These are phyloP conservation scores for Nephila pilipes DNA, from an alignment of 1,140 invertebrate species.

Conservation along the genomic window DNA sequence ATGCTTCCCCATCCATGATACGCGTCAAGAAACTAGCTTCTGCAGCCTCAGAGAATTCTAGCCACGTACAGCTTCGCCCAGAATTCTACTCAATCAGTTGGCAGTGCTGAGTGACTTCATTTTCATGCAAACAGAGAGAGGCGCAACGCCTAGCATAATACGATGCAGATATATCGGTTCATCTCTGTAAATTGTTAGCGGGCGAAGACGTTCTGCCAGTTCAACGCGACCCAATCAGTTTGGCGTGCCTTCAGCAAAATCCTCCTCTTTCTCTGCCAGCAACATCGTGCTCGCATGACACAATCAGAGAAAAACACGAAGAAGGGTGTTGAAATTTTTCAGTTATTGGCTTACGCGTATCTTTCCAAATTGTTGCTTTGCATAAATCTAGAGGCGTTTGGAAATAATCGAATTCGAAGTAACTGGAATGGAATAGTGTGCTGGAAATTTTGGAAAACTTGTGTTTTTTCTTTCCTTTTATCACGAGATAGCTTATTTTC, in stretches of 20 bases:
- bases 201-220: conserved; percentile 14
- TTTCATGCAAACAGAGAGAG: conserved; percentile 34
- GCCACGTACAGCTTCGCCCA: conserved; percentile 5
- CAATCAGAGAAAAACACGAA: conserved; percentile 28
- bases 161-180: conserved; percentile 46
- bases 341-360: conserved; percentile 31
- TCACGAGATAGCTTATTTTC: too few relatives aligned
- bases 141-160: neutral
- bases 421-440: too few relatives aligned
- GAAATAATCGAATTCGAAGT: neutral
- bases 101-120: conserved; percentile 24
- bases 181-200: conserved; percentile 36
- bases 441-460: too few relatives aligned
- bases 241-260: conserved; percentile 1
- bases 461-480: too few relatives aligned
- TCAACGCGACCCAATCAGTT: conserved; percentile 9
- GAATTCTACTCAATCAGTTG: conserved; percentile 35
- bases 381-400: neutral
- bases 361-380: conserved; percentile 11
- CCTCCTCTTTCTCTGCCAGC: neutral
- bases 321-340: conserved; percentile 31
- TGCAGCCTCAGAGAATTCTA: neutral
- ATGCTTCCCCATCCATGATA: neutral
- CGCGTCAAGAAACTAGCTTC: neutral
- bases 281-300: neutral